These are phyloP conservation scores for Pycnonotus jocosus DNA, from an alignment of 2,113 vertebrate species.

Conservation along the genomic window DNA sequence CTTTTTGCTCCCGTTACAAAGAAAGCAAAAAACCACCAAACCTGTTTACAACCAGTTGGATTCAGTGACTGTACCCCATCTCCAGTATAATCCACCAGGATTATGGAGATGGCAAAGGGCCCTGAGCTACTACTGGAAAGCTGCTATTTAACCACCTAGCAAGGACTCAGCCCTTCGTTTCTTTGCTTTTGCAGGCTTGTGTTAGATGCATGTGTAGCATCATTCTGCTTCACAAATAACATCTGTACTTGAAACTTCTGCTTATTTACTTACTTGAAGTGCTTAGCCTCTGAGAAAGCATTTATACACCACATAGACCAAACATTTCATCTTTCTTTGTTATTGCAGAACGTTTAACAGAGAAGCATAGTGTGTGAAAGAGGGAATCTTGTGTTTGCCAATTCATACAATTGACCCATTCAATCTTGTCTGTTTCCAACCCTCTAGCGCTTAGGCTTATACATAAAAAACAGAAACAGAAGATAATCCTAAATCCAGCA, in stretches of 20 bases:
- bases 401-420: constrained; percentile 23
- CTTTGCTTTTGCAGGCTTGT: neutral
- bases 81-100: neutral
- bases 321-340: constrained; percentile 27
- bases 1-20: neutral
- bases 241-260: neutral
- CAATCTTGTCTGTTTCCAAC: neutral
- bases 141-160: neutral
- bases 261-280: constrained; percentile 3
- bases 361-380: neutral
- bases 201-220: neutral
- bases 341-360: neutral
- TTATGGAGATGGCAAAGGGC: neutral
- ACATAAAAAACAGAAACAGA: neutral
- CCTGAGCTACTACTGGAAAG: neutral
- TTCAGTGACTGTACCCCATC: neutral
- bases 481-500: neutral
- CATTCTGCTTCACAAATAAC: neutral
- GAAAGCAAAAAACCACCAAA: neutral
- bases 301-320: neutral
- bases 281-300: neutral
- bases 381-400: neutral
- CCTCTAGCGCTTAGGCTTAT: neutral
- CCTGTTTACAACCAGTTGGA: neutral
- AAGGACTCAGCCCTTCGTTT: neutral